Conservation (phyloP, 2,888 invertebrate genomes). For the Halocaridina rubra region DNA sequence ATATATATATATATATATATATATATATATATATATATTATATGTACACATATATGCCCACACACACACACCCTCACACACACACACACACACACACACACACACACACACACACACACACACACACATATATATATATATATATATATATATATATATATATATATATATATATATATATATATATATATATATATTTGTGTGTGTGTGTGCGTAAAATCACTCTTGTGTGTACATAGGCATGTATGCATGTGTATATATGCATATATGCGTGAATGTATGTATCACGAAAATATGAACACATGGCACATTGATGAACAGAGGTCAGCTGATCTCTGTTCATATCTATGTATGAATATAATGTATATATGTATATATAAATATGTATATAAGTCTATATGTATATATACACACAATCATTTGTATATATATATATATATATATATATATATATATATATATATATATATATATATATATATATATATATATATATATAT, state of each 20-base stretch:
- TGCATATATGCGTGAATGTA: too few species aligned
- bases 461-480: constrained; percentile 14
- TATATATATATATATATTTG: not conserved
- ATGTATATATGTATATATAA: not conserved
- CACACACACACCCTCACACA: not conserved
- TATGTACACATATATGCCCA: not conserved
- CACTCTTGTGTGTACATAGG: not conserved
- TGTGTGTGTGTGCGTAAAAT: not conserved
- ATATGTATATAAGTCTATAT: not conserved
- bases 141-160: constrained; percentile 14
- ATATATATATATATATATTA: not conserved
- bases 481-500: not conserved
- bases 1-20: constrained; percentile 14
- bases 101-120: too few species aligned
- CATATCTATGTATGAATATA: too few species aligned
- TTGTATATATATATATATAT: not conserved
- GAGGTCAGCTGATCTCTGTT: too few species aligned
- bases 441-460: not conserved
- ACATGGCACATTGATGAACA: too few species aligned
- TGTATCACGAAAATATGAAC: too few species aligned
- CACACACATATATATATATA: not conserved
- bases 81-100: not conserved
- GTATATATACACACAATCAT: not conserved
- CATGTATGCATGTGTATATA: not conserved
- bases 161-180: not conserved